Base-by-base conservation (phyloP, 2,113 vertebrate genomes). In the Petaurus breviceps region DNA sequence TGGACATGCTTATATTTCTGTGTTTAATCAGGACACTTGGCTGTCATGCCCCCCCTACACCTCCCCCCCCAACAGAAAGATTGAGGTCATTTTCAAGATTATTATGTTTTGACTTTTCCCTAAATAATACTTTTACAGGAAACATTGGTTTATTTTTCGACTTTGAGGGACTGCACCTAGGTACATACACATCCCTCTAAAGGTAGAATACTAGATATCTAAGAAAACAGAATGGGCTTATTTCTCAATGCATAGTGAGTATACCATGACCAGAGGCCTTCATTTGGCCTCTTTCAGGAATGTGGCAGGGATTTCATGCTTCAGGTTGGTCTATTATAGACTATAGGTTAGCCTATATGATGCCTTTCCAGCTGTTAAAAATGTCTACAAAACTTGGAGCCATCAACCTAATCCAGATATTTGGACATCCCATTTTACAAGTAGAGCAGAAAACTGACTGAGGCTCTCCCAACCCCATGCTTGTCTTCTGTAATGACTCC, bases 1-100 rank as follows among this genome's bases (percentile, higher is more conserved):
- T 68, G 46, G 50, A 31, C 91, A 90, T 94, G 90, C 52, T 95
- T 91, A 89, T 25, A 93, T 90, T 93, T 93, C 52, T 94, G 97
- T 92, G 11, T 46, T 92, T 95, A 26, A 19, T 93, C 24, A 93
- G 55, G 92, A 93, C 12, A 93, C 19, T 92, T 43, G 51, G 43
- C 3, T 92, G 14, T 94, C 54, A 92, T 16, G 3, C 12, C 31
- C 61, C 61, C 4, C 2, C 26, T 10, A 0, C 28, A 9, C 57
- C 26, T 0, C 28, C 26, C 57, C 10, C 57, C 10, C 8, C 12
- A 28, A 31, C n/a, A n/a, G n/a, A 61, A 61, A 61, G 11, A 31
- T 31, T 61, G 26, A 25, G 28, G 28, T 61, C 28, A 31, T 4
- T 77, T 77, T 68, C 61, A n/a, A 68, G 61, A 68, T 31, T 16